A percentile compares a stretch with the other conserved stretches of the same genome.
These are phyloP conservation scores for Tyrophagus putrescentiae DNA, from an alignment of 1,140 invertebrate genomes.

Conservation along the genomic window DNA sequence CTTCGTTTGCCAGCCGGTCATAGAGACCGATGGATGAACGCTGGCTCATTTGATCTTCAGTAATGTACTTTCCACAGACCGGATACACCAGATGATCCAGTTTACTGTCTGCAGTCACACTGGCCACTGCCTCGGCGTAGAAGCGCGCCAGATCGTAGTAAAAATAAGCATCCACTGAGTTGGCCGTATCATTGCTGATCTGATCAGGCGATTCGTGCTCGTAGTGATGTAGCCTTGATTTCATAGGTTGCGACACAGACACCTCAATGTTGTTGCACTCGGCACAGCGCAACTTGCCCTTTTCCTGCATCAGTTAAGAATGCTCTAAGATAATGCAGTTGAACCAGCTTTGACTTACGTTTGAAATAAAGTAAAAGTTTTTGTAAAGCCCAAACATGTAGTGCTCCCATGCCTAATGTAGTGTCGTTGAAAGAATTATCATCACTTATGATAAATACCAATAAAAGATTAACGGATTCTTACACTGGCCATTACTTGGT, in stretches of 20 bases:
- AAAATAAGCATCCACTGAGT: conserved; percentile 26
- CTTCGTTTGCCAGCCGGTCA: conserved; percentile 9
- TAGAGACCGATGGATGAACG: conserved; percentile 18
- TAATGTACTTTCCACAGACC: conserved; percentile 14
- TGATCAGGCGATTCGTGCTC: conserved; percentile 4
- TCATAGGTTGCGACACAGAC: conserved; percentile 16
- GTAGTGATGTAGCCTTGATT: conserved; percentile 10
- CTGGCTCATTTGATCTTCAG: conserved; percentile 9
- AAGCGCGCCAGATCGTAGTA: conserved; percentile 26
- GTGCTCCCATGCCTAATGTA: conserved; percentile 30
- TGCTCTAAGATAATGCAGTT: not conserved
- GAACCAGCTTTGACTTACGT: conserved; percentile 34
- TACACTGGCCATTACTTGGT: not conserved
- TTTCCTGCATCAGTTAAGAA: not conserved
- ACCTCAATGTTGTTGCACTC: conserved; percentile 13
- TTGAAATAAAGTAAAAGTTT: conserved; percentile 47
- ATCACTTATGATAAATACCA: not conserved
- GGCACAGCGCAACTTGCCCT: conserved; percentile 9
- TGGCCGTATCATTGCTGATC: not conserved
- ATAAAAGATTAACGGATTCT: not conserved
- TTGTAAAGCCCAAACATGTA: conserved; percentile 39
- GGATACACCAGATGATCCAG: conserved; percentile 20
- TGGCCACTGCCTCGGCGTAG: conserved; percentile 14
- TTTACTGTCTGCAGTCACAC: not conserved
- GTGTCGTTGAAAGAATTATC: not conserved